These are phyloP conservation scores for Tachycineta bicolor DNA, from an alignment of 2,113 vertebrate species.

Conservation along the genomic window DNA sequence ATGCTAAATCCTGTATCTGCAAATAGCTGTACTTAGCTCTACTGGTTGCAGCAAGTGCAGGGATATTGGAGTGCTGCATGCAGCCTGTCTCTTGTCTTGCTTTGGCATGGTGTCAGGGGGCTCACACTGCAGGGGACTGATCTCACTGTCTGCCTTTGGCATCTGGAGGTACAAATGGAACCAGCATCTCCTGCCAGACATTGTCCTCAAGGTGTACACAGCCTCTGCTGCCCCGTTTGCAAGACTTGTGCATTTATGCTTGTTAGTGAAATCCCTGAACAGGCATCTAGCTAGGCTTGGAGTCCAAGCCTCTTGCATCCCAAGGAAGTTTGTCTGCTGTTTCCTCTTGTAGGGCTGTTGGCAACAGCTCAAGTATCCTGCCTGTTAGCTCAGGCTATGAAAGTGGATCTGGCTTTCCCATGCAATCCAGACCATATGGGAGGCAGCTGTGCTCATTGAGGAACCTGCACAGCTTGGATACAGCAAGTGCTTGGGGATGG, in stretches of 20 bases:
- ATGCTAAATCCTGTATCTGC: neutral
- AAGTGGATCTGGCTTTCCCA: neutral
- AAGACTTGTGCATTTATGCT: neutral
- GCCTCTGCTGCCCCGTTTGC: neutral
- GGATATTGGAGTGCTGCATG: neutral
- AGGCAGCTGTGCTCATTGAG: neutral
- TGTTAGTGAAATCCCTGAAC: neutral
- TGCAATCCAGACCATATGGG: constrained; percentile 4
- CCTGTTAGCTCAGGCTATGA: neutral
- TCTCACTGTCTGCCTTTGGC: rapidly evolving
- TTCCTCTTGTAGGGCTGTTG: neutral
- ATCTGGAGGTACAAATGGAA: neutral
- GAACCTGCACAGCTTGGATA: constrained; percentile 18
- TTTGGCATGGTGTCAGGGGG: neutral
- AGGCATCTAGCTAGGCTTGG: neutral
- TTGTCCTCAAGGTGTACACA: neutral
- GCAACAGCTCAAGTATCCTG: neutral
- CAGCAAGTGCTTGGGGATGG: constrained; percentile 8
- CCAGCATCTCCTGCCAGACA: neutral
- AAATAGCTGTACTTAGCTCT: neutral
- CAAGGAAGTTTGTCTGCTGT: neutral
- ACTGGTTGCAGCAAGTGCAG: neutral
- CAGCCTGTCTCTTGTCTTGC: neutral
- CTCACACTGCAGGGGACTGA: rapidly evolving
- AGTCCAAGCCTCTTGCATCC: neutral